These are phyloP conservation scores for Trissolcus brochymenae DNA, from an alignment of 2,888 invertebrate genomes.

Conservation along the genomic window DNA sequence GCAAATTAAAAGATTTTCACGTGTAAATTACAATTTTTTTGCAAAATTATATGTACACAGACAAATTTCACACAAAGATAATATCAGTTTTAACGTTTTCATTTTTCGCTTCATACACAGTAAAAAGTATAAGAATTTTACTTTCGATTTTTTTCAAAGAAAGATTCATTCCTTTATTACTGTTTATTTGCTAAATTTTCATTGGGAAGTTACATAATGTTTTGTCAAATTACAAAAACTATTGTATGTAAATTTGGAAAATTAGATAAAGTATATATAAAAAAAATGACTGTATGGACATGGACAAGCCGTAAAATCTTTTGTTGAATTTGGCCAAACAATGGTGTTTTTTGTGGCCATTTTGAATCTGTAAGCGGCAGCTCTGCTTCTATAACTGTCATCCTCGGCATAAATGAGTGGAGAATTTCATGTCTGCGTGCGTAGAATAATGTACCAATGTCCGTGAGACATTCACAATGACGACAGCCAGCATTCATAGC, in stretches of 20 bases:
- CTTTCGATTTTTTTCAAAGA: no score
- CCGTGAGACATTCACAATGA: slow-evolving; percentile 55
- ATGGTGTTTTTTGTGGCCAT: slow-evolving; percentile 51
- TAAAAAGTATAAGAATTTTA: no score
- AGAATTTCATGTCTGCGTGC: slow-evolving; percentile 59
- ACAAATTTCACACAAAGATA: no score
- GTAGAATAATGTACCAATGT: slow-evolving; percentile 58
- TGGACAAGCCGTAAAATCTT: slow-evolving; percentile 17
- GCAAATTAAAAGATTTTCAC: no score
- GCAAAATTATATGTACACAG: no score
- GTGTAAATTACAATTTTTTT: no score
- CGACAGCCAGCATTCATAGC: slow-evolving; percentile 56
- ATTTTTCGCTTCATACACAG: no score
- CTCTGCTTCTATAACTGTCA: slow-evolving; percentile 56
- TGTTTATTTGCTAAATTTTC: no score
- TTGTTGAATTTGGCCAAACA: slow-evolving; percentile 40
- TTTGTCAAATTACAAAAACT: neutral
- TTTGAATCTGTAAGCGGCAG: slow-evolving; percentile 55
- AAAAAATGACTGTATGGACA: neutral
- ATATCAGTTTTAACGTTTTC: no score
- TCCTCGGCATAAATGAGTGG: slow-evolving; percentile 57
- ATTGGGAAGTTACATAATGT: neutral
- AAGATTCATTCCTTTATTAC: no score
- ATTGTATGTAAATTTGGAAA: no score
- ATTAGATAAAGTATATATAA: neutral